A percentile compares a stretch with the other conserved stretches of the same genome.
Conservation (phyloP, 2,888 invertebrate species). For the Odontothrips loti region DNA sequence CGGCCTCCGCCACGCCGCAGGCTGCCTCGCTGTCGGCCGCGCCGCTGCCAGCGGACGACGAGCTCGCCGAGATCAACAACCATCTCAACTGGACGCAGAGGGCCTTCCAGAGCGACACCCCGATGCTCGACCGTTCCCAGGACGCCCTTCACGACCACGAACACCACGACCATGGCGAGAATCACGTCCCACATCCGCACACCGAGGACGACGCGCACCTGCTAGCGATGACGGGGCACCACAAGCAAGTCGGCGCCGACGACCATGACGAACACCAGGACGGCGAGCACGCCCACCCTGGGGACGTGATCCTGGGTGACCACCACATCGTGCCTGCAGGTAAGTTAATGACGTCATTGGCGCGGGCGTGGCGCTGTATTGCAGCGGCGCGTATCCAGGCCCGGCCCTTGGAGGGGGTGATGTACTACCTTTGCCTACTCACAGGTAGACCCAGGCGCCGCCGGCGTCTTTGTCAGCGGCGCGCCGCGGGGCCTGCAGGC, state of each 20-base stretch:
- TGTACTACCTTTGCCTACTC: no score
- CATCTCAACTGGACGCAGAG: background rate
- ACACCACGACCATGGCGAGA: background rate
- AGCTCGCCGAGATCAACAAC: background rate
- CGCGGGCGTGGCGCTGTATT: background rate
- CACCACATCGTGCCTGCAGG: constrained; percentile 1
- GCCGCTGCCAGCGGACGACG: background rate
- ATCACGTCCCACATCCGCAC: background rate
- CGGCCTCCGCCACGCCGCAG: background rate
- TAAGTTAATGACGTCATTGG: background rate
- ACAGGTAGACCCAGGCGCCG: no score
- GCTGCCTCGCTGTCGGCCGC: background rate
- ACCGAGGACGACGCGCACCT: constrained; percentile 1
- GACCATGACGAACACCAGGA: background rate
- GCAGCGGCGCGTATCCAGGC: no score
- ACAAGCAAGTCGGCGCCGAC: background rate
- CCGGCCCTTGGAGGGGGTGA: no score
- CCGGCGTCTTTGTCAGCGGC: no score
- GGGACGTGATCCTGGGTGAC: background rate
- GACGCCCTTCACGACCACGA: background rate
- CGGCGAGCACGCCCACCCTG: background rate
- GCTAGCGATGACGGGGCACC: background rate
- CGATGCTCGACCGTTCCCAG: no score
- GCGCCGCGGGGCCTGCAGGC: no score
- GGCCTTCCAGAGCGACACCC: no score